These are phyloP conservation scores for Philonicus albiceps DNA, from an alignment of 2,888 invertebrate species.

Conservation along the genomic window DNA sequence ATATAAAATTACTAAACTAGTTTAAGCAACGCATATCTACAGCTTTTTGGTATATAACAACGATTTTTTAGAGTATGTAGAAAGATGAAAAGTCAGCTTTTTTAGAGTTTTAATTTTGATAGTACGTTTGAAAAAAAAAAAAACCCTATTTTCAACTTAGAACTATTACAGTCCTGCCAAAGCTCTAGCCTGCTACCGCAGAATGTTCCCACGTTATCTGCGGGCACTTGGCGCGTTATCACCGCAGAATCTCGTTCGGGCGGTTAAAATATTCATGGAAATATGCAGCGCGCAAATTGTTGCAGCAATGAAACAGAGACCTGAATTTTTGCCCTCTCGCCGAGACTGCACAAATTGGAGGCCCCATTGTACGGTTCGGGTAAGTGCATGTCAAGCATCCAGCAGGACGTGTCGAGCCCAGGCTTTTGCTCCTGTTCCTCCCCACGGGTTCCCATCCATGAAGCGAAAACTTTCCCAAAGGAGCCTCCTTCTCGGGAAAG, in stretches of 20 bases:
- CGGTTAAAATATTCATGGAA: background rate
- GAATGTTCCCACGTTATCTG: background rate
- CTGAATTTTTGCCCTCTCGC: background rate
- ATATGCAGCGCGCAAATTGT: background rate
- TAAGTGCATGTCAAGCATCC: background rate
- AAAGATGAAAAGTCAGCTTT: background rate
- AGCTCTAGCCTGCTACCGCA: background rate
- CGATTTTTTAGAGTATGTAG: background rate
- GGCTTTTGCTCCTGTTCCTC: background rate
- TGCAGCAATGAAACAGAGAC: background rate
- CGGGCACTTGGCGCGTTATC: background rate
- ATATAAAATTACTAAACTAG: too few relatives aligned
- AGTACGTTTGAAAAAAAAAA: background rate
- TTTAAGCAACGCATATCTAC: too few relatives aligned
- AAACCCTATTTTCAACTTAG: background rate
- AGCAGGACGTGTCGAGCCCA: background rate
- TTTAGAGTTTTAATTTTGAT: background rate
- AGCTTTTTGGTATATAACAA: background rate
- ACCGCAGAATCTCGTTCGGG: background rate
- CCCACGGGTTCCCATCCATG: background rate
- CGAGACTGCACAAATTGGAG: background rate
- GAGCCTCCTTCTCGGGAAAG: background rate
- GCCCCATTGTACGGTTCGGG: background rate
- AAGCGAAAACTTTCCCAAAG: background rate
- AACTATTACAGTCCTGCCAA: background rate